phyloP scores from a whole-genome alignment of 1,140 invertebrate species.

The Anthonomus grandis region DNA sequence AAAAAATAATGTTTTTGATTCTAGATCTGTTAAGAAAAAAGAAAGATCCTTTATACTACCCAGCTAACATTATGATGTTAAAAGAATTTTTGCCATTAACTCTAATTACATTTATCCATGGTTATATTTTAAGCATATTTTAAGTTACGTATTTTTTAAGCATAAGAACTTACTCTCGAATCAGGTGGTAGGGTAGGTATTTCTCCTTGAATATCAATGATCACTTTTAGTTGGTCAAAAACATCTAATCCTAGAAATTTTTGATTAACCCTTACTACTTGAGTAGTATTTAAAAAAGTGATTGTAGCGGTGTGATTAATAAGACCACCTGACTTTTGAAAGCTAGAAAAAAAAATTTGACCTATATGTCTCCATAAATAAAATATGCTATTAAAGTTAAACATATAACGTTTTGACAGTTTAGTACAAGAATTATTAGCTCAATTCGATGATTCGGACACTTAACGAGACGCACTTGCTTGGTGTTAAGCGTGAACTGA shows the following conservation, averaged over 20 bases:
- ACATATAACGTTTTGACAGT: too few species aligned
- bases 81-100: too few species aligned
- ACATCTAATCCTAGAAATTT: slow-evolving; percentile 84
- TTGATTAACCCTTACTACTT: slow-evolving; percentile 71
- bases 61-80: too few species aligned
- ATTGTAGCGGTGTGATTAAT: slow-evolving; percentile 80
- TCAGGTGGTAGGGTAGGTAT: slow-evolving; percentile 65
- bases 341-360: slow-evolving; percentile 46
- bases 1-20: too few species aligned
- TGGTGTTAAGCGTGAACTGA: too few species aligned
- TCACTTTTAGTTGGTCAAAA: slow-evolving; percentile 80
- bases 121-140: neutral
- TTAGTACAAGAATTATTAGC: too few species aligned
- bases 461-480: too few species aligned
- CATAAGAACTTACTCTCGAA: slow-evolving; percentile 47
- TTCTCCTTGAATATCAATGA: slow-evolving; percentile 73
- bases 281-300: slow-evolving; percentile 66
- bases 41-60: neutral
- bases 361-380: too few species aligned
- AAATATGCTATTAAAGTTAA: too few species aligned
- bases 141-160: neutral
- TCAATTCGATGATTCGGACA: too few species aligned
- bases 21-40: neutral
- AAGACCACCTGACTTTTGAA: slow-evolving; percentile 74
- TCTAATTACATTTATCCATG: too few species aligned